Conservation (phyloP, 2,888 invertebrate species). For the Drosophila anomalata region DNA sequence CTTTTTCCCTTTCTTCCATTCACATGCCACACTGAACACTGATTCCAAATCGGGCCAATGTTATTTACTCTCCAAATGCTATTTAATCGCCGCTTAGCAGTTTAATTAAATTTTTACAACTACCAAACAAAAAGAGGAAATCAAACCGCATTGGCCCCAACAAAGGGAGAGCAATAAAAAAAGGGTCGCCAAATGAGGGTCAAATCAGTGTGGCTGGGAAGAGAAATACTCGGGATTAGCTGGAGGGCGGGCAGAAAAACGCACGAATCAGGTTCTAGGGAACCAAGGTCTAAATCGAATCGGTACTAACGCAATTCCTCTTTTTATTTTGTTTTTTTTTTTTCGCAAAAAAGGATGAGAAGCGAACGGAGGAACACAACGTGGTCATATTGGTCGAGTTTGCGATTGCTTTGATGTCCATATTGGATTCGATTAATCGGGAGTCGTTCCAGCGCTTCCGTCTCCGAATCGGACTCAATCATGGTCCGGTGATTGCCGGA, state of each 20-base stretch:
- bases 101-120: slow-evolving; percentile 69
- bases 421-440: slow-evolving; percentile 96
- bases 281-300: slow-evolving; percentile 46
- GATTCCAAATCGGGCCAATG: slow-evolving; percentile 28
- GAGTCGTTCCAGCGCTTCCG: slow-evolving; percentile 99
- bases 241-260: slow-evolving; percentile 39
- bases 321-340: slow-evolving; percentile 14
- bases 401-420: slow-evolving; percentile 95
- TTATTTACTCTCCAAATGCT: slow-evolving; percentile 60
- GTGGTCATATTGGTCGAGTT: slow-evolving; percentile 96
- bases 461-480: slow-evolving; percentile 90
- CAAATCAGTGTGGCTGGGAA: slow-evolving; percentile 42
- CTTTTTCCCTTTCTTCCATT: not conserved
- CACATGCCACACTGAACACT: slow-evolving; percentile 3
- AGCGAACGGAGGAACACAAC: slow-evolving; percentile 92
- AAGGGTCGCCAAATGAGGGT: slow-evolving; percentile 64
- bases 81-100: slow-evolving; percentile 62
- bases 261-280: slow-evolving; percentile 66
- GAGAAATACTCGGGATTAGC: slow-evolving; percentile 61
- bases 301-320: slow-evolving; percentile 48
- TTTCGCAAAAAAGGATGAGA: slow-evolving; percentile 86
- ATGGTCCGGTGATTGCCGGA: slow-evolving; percentile 92
- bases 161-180: slow-evolving; percentile 33
- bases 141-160: slow-evolving; percentile 56
- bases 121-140: slow-evolving; percentile 34